Evolutionary conservation across 2,113 vertebrate species (phyloP), one percentile per base, ranked within the genome.

Genomic region (Pygoscelis antarcticus): DNA sequence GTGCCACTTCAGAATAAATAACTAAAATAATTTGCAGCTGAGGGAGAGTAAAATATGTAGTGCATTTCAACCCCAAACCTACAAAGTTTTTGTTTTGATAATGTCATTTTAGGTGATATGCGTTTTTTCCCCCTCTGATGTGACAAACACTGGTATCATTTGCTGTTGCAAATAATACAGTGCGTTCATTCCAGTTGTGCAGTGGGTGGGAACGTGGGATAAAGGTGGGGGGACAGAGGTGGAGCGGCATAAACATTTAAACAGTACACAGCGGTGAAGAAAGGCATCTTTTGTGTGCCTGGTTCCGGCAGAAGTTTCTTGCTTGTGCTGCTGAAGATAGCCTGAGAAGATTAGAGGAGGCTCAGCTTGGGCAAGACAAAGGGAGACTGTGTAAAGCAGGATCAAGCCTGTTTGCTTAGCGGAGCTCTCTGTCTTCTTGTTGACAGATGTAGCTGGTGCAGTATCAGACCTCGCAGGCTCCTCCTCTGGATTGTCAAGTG

Each of bases 391-490:
- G 97, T 98, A 96, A 92, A 93, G 76, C 80, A 89, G 93, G 91
- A 97, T 97, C 95, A 97, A 78, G 97, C 85, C 82, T 97, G 95
- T 98, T 98, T 98, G 98, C 97, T 97, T 96, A 96, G 95, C 27
- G 4, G 91, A 93, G 92, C 94, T 94, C 94, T 96, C 92, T 90
- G 90, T 96, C 94, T 72, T 89, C 96, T 96, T 97, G 97, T 96
- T 98, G 98, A 98, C 98, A 98, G 98, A 98, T 98, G 96, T 97
- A 95, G 95, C 96, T 96, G 96, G 95, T 98, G 97, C 95, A 81
- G 93, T 95, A 96, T 96, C 81, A 75, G 96, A 82, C 83, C 90
- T 72, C 51, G 58, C 83, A 89, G 68, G 76, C 97, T 97, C 97
- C 95, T 94, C 95, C 98, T 97, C 55, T 36, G 52, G 91, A 93